Percentiles rank a stretch among this genome's conserved stretches.
These are phyloP conservation scores for Phalloptychus januarius DNA, from an alignment of 2,797 vertebrate species.

Conservation along the genomic window DNA sequence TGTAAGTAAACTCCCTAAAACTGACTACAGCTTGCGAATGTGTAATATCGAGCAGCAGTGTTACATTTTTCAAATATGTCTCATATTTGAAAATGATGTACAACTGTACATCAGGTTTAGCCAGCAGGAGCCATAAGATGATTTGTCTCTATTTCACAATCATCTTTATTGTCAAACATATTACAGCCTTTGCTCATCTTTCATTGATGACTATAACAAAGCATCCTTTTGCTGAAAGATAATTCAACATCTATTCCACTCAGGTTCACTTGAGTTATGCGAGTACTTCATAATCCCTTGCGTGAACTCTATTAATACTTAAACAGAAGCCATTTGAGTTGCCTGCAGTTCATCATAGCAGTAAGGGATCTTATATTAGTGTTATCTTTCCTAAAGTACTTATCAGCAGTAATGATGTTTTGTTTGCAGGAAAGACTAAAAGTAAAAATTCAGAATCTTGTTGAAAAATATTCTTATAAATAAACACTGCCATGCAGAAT, in stretches of 20 bases:
- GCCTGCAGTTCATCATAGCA: constrained; percentile 39
- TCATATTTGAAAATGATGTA: constrained; percentile 14
- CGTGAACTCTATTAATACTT: constrained; percentile 64
- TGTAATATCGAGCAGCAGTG: constrained; percentile 10
- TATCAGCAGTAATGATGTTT: constrained; percentile 22
- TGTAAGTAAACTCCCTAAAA: constrained; percentile 39
- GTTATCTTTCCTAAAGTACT: constrained; percentile 31
- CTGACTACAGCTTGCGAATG: constrained; percentile 26
- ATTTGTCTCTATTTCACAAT: constrained; percentile 28
- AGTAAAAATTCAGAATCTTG: constrained; percentile 1
- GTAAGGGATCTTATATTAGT: constrained; percentile 45
- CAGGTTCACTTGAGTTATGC: constrained; percentile 58
- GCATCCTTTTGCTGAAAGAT: constrained; percentile 43
- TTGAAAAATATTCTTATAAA: constrained; percentile 1
- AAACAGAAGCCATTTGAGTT: constrained; percentile 58
- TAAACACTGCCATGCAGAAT: not conserved
- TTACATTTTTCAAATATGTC: constrained; percentile 17
- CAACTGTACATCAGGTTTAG: constrained; percentile 5
- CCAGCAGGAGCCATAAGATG: constrained; percentile 14
- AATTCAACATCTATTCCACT: constrained; percentile 49
- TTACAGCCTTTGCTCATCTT: constrained; percentile 29
- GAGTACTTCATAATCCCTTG: constrained; percentile 59
- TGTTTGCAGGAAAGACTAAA: constrained; percentile 37
- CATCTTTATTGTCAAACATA: constrained; percentile 39
- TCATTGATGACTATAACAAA: constrained; percentile 41